Evolutionary conservation across 2,797 vertebrate species (phyloP), one percentile per base, ranked within the genome.

Genomic region (Gila robusta): DNA sequence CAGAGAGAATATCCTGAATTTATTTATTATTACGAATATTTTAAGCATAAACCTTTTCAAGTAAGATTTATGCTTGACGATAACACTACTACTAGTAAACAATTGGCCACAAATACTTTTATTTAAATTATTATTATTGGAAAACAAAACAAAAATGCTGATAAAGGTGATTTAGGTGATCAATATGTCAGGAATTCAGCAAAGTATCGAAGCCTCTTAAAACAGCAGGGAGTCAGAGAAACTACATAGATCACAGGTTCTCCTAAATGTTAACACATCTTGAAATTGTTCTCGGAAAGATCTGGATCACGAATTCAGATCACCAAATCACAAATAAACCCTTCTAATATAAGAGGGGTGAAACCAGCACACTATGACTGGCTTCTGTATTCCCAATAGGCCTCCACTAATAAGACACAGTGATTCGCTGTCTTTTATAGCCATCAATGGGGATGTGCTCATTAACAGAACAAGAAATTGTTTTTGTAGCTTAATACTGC

Each of bases 331-430:
- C 28, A 66, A 32, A 28, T 26, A 62, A 37, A 78, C 9, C 21
- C 71, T 54, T 66, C 21, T 41, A 78, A 79, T 83, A 86, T 28
- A 49, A 84, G 44, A 35, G 52, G 44, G 56, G 84, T 19, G 84
- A 59, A 77, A 76, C 26, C 35, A 72, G 21, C 32, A 69, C 82
- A 78, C 71, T 80, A 72, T 62, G 54, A 74, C 71, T 79, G 72
- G 49, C 66, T 64, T 54, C 41, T 35, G 41, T 74, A 67, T 72
- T 84, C 82, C 82, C 87, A 86, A 83, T 83, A 82, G 76, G 77
- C 47, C 35, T n/a, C 52, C 71, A 56, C 56, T 84, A 84, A 88
- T 77, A 86, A 85, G 88, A 59, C 83, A 71, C 77, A 82, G 86
- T 79, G 87, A 81, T 56, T 88, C 81, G 19, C 86, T 82, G 67